These are phyloP conservation scores for Limosa lapponica DNA, from an alignment of 2,797 vertebrate species.

Conservation along the genomic window DNA sequence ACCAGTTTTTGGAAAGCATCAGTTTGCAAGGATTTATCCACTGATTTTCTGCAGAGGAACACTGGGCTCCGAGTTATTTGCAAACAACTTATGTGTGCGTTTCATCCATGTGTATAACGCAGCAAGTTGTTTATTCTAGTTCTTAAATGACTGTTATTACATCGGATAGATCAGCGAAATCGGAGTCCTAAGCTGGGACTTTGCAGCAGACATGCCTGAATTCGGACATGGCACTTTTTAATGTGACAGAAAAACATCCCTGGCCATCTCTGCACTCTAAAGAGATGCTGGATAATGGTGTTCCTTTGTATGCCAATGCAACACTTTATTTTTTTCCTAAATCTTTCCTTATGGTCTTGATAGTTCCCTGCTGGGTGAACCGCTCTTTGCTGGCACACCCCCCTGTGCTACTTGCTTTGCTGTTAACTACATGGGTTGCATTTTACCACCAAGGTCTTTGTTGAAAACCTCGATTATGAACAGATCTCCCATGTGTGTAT, in stretches of 20 bases:
- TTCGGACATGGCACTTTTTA: neutral
- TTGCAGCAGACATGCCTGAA: neutral
- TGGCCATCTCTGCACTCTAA: neutral
- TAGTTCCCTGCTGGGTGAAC: neutral
- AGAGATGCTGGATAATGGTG: neutral
- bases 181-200: neutral
- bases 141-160: neutral
- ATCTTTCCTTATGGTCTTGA: neutral
- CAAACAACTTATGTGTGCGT: fast-evolving
- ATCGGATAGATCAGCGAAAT: neutral
- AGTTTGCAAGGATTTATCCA: neutral
- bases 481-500: neutral
- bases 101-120: neutral
- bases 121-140: neutral
- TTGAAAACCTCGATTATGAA: neutral
- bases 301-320: neutral
- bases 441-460: neutral
- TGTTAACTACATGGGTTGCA: neutral
- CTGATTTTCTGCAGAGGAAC: neutral
- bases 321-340: neutral
- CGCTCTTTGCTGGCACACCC: neutral
- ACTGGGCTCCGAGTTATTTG: neutral
- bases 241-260: neutral
- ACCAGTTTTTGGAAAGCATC: neutral
- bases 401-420: neutral